Conservation (phyloP, 1,140 invertebrate genomes). For the Rhizoglyphus robini region DNA sequence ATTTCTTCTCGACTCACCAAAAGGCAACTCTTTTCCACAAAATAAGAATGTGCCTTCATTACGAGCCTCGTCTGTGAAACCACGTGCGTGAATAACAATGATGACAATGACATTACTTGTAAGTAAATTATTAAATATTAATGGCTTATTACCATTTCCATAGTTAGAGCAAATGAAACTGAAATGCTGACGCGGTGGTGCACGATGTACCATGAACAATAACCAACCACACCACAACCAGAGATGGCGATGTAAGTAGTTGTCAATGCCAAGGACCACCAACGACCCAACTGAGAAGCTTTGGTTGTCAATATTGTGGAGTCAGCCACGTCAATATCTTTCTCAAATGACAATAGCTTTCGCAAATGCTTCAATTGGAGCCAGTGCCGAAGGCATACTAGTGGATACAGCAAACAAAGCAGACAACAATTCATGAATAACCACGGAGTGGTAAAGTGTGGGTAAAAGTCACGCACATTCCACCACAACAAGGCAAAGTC, state of each 20-base stretch:
- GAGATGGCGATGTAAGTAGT: background rate
- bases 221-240: background rate
- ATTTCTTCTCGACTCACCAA: background rate
- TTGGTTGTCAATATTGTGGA: no score
- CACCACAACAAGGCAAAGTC: constrained; percentile 5
- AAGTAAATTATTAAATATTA: background rate
- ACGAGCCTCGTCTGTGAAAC: background rate
- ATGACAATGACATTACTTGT: background rate
- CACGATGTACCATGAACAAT: background rate
- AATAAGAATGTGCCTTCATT: constrained; percentile 17
- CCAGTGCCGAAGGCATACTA: background rate
- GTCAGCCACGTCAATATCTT: no score
- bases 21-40: background rate
- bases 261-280: no score
- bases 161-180: background rate
- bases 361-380: background rate
- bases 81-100: background rate
- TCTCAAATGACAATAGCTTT: no score
- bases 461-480: background rate
- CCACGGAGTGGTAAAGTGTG: background rate
- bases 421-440: background rate
- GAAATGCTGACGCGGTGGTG: background rate
- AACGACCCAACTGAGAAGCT: no score
- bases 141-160: constrained; percentile 4
- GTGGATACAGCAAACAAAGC: background rate